Base-by-base conservation (phyloP, 2,113 vertebrate genomes). In the Nothobranchius kuhntae region DNA sequence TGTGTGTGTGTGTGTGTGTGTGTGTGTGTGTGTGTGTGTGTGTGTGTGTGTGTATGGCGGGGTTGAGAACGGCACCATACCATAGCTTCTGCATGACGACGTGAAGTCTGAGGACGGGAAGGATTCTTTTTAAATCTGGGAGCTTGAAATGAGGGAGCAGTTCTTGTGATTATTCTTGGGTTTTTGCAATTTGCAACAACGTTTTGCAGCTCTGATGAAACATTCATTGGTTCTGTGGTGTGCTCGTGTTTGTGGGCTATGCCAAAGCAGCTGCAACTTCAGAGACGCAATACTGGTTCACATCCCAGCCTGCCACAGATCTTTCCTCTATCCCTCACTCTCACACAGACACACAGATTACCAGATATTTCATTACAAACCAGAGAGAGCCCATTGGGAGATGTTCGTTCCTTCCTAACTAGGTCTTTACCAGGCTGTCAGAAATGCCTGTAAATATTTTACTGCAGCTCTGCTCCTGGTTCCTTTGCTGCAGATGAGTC, bases 111-210 rank as follows among this genome's bases (percentile, higher is more conserved):
- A 36, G 50, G 53, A 59, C 53, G n/a, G 38, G 13, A 35, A 59
- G 61, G 48, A 13, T 17, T 68, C 17, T 12, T 1, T 67, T 64
- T 57, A 79, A 30, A 30, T 30, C 72, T 60, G 50, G 44, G 26
- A 15, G 42, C 40, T 45, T 57, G 10, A 67, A 75, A 66, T n/a
- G n/a, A 71, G 54, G 51, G 44, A 68, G 60, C 9, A 51, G 55
- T 79, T 71, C 65, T 54, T 54, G 7, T 48, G 26, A 58, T 57
- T 76, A 68, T 57, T 80, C 65, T 38, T 38, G n/a, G 24, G 48
- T 60, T 77, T 40, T 51, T 67, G 75, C 61, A 50, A 84, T 87
- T 87, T 83, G 67, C 77, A 70, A 83, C 64, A 56, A 80, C 17
- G 13, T 58, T 75, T 80, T 57, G 53, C 53, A 67, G 47, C 36